A percentile compares a stretch with the other conserved stretches of the same genome.
phyloP scores from a whole-genome alignment of 2,797 vertebrate genomes.

The Lophius americanus region DNA sequence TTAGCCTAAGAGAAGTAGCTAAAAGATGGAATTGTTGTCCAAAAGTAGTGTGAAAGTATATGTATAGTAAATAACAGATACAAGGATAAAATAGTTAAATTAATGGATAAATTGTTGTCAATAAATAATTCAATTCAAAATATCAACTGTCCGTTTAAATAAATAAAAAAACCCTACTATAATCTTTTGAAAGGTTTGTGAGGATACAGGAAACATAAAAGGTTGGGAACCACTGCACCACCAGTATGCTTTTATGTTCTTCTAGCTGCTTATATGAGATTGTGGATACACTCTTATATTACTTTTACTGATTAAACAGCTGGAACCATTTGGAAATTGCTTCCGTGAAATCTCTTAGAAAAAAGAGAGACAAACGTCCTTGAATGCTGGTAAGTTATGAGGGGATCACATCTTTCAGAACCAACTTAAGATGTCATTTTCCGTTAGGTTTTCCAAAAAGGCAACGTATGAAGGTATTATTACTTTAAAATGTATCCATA shows the following conservation, averaged over 20 bases:
- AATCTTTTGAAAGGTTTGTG: background rate
- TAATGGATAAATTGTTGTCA: background rate
- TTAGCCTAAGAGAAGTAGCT: no score
- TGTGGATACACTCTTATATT: conserved; percentile 29
- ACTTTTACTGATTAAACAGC: conserved; percentile 26
- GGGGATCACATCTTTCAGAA: conserved; percentile 6
- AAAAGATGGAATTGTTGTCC: no score
- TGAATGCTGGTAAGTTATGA: background rate
- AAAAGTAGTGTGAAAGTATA: background rate
- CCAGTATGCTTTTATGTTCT: conserved; percentile 63
- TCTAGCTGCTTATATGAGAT: conserved; percentile 40
- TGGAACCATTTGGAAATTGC: conserved; percentile 35
- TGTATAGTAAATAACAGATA: no score
- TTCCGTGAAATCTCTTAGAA: conserved; percentile 30
- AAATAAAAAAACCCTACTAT: background rate
- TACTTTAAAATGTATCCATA: background rate
- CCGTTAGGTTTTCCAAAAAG: conserved; percentile 32
- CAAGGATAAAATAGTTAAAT: background rate
- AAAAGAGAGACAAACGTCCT: conserved; percentile 15
- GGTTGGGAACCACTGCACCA: conserved; percentile 32
- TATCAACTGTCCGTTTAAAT: background rate
- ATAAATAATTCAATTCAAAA: no score
- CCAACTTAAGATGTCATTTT: conserved; percentile 23
- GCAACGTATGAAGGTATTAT: conserved; percentile 24
- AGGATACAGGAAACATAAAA: background rate